These are phyloP conservation scores for Bubalus kerabau DNA, from an alignment of 2,113 vertebrate species.

Conservation along the genomic window DNA sequence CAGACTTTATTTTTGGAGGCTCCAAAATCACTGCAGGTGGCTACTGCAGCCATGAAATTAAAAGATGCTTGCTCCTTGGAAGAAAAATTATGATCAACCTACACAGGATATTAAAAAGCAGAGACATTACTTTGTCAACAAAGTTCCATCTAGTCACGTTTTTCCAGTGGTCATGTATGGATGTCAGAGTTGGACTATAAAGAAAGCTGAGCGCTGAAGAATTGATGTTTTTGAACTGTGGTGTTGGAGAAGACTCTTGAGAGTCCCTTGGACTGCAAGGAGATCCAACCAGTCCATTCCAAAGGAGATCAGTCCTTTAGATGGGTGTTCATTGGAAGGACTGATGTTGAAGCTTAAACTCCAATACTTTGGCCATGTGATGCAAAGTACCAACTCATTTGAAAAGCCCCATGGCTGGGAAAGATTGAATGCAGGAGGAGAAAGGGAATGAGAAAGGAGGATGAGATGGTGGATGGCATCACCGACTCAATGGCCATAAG, in stretches of 20 bases:
- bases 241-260: not conserved
- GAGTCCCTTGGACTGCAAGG: not conserved
- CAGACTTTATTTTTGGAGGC: not conserved
- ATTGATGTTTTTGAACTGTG: not conserved
- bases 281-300: not conserved
- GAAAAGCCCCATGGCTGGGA: not conserved
- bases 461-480: not conserved
- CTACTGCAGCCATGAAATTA: not conserved
- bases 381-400: not conserved
- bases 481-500: not conserved
- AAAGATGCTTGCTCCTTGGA: not conserved
- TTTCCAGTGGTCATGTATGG: not conserved
- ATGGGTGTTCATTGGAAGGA: not conserved
- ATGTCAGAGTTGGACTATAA: not conserved
- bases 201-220: not conserved
- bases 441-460: not conserved
- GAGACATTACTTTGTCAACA: not conserved
- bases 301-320: not conserved
- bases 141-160: not conserved
- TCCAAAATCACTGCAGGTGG: not conserved
- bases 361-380: not conserved
- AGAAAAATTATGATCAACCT: not conserved
- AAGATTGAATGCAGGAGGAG: not conserved
- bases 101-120: not conserved
- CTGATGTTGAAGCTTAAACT: not conserved